Conservation (phyloP, 2,113 vertebrate genomes). For the Phrynosoma blainvillii region DNA sequence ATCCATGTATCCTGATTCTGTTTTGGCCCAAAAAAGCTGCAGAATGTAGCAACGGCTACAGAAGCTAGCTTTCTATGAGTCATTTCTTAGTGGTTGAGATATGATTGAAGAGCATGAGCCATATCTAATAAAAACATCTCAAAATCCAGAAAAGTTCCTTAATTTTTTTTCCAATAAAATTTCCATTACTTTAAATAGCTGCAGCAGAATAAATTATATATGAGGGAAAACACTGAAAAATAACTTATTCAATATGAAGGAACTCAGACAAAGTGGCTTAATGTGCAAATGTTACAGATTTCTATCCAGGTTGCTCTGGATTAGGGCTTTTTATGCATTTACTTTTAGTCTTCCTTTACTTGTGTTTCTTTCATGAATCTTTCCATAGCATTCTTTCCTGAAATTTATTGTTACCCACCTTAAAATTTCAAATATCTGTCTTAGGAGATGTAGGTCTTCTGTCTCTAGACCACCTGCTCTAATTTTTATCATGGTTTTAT, state of each 20-base stretch:
- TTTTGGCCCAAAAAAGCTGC: background rate
- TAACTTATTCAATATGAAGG: background rate
- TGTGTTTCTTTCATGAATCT: background rate
- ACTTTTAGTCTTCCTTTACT: background rate
- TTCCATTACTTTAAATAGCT: background rate
- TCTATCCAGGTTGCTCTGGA: background rate
- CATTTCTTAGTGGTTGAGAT: background rate
- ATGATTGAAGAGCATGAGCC: background rate
- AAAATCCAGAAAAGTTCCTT: background rate
- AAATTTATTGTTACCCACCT: background rate
- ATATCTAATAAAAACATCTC: background rate
- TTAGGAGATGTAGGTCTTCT: background rate
- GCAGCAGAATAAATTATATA: background rate
- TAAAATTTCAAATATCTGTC: background rate
- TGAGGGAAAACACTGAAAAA: background rate
- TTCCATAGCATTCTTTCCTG: background rate
- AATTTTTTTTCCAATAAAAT: background rate
- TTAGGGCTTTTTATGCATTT: background rate
- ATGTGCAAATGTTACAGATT: background rate
- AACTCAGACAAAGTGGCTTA: background rate
- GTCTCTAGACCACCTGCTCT: background rate
- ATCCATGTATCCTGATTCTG: background rate
- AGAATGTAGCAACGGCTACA: background rate
- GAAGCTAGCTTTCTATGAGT: background rate
- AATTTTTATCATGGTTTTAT: background rate